Evolutionary conservation across 2,888 invertebrate species (phyloP), one percentile per base, ranked within the genome.

Genomic region (Malachius bipustulatus): DNA sequence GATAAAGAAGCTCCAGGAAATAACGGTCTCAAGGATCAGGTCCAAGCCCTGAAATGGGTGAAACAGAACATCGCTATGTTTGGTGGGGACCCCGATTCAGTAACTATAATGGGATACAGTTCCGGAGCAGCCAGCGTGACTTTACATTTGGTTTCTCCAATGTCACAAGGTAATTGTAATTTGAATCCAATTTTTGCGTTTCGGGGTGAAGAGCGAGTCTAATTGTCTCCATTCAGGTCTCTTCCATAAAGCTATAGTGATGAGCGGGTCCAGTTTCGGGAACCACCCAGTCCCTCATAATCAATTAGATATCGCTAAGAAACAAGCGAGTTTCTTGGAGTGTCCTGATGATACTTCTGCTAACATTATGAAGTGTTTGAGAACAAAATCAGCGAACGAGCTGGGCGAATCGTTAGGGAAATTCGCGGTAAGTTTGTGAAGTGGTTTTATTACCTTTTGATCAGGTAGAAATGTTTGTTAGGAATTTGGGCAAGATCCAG

Each of bases 211-310:
- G n/a, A n/a, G n/a, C n/a, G n/a, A n/a, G n/a, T n/a, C n/a, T n/a
- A n/a, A n/a, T n/a, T n/a, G n/a, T n/a, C 24, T 30, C 34, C 48
- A 51, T 34, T 9, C 49, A 73, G 75, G 75, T 32, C 60, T 82
- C 1, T 82, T 82, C 56, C 79, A 82, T 51, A 69, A 73, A 35
- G 81, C 68, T 0, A 74, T 82, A 11, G 69, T 74, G 0, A 75
- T 77, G 71, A 79, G 81, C 47, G 78, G 73, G 1, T 68, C 78
- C 0, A 65, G 69, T 0, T 63, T 68, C 1, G 65, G 66, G 1
- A 70, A 73, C 30, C 66, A 65, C 54, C 63, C 69, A 1, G 55
- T 73, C 8, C 69, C 71, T 0, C 43, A 54, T 0, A 56, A 75
- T 40, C 75, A 75, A 50, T 50, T 69, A 13, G 52, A 68, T 14